Evolutionary conservation across 2,113 vertebrate genomes (phyloP).

Genomic region (Bufo gargarizans): DNA sequence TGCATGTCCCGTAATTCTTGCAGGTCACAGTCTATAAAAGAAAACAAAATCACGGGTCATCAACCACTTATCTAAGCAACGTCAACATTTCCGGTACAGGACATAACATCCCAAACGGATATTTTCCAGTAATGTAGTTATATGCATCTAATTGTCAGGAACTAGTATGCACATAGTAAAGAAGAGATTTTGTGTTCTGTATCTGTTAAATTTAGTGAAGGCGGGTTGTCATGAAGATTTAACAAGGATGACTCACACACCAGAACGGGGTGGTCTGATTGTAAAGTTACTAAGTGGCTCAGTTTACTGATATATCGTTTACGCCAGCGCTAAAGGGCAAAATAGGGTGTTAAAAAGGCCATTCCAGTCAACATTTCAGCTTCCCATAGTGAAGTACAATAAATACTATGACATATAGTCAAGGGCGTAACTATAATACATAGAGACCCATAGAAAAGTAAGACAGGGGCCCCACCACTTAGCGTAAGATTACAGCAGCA

Average conservation of each 20-base stretch:
- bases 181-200: background rate
- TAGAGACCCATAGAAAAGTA: too few species aligned
- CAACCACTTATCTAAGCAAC: background rate
- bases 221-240: background rate
- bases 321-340: background rate
- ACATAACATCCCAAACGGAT: background rate
- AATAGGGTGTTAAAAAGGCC: background rate
- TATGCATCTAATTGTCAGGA: background rate
- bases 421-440: too few species aligned
- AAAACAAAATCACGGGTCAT: background rate
- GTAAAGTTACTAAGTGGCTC: background rate
- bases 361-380: background rate
- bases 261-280: background rate
- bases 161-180: background rate
- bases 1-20: slow-evolving; percentile 86
- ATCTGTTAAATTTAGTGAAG: background rate
- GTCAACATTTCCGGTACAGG: background rate
- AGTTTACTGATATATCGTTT: background rate
- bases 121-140: slow-evolving; percentile 3
- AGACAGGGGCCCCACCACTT: too few species aligned
- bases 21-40: slow-evolving; percentile 86
- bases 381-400: background rate
- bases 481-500: too few species aligned
- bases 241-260: slow-evolving; percentile 24
- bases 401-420: background rate